phyloP scores from a whole-genome alignment of 92 coral and sea anemone genomes.

The Micromussa lordhowensis region DNA sequence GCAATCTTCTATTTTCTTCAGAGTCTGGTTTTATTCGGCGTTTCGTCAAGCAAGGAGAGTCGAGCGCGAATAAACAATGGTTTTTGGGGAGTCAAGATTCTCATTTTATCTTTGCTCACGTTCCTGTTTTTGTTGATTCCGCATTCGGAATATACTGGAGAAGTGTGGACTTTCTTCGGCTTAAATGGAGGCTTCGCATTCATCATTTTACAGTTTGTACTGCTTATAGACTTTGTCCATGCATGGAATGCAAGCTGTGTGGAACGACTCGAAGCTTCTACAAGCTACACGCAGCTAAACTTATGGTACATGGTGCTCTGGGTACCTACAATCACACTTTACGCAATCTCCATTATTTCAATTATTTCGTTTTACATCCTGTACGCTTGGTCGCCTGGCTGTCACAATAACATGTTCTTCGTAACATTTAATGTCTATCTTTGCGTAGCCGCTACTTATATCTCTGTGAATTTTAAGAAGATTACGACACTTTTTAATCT shows the following conservation, averaged over 20 bases:
- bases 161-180: constrained; percentile 97
- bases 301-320: constrained; percentile 79
- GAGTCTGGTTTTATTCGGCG: constrained; percentile 74
- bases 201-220: constrained; percentile 84
- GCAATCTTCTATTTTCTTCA: constrained; percentile 77
- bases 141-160: constrained; percentile 95
- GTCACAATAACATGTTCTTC: constrained; percentile 91
- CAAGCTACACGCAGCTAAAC: constrained; percentile 60
- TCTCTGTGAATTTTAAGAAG: no score
- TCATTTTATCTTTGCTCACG: constrained; percentile 63
- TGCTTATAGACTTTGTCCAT: constrained; percentile 83
- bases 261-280: constrained; percentile 71
- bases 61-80: constrained; percentile 86
- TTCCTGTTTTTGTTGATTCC: constrained; percentile 86
- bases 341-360: constrained; percentile 84
- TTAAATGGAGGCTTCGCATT: constrained; percentile 95
- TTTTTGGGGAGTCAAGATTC: constrained; percentile 86
- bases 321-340: constrained; percentile 86
- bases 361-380: constrained; percentile 72
- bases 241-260: constrained; percentile 86
- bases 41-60: constrained; percentile 67
- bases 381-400: constrained; percentile 78
- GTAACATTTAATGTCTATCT: constrained; percentile 87
- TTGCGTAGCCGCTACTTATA: constrained; percentile 91
- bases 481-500: no score